Base-by-base conservation (phyloP, 2,888 invertebrate species). In the Aspidapion aeneum region DNA sequence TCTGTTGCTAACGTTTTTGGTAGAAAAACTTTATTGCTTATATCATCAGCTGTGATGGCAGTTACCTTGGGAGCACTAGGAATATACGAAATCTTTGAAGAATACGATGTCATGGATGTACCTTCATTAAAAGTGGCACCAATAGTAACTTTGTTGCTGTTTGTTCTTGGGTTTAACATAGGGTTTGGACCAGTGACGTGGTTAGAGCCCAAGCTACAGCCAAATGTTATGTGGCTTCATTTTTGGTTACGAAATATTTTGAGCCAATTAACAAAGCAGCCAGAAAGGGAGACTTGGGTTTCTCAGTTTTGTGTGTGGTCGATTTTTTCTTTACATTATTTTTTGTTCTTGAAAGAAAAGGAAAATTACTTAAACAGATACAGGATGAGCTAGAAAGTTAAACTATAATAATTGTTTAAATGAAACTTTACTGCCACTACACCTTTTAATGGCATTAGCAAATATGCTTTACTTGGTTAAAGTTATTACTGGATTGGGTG, bases 341-440 rank as follows among this genome's bases (percentile, higher is more conserved):
- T 70, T 76, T 89, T 60, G 85, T 96, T 17, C 94, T 95, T 1
- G 96, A 96, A 82, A 96, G 96, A 0, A 94, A 93, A 79, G 95
- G 94, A 50, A 90, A 91, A 80, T 90, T 90, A 71, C 84, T 94
- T 72, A 87, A 90, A 74, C 87, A 95, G 80, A 95, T 96, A 68
- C 91, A 92, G 79, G 85, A 87, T 62, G 86, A 88, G n/a, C n/a
- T n/a, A n/a, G n/a, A n/a, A n/a, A n/a, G n/a, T n/a, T n/a, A n/a
- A n/a, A n/a, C n/a, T n/a, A n/a, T n/a, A n/a, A n/a, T n/a, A n/a
- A n/a, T n/a, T n/a, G n/a, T n/a, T n/a, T n/a, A n/a, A n/a, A n/a
- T n/a, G n/a, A n/a, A n/a, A n/a, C n/a, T n/a, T n/a, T n/a, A n/a
- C n/a, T n/a, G n/a, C n/a, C n/a, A n/a, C n/a, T n/a, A n/a, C n/a